These are phyloP conservation scores for Ormyrus labotus DNA, from an alignment of 2,888 invertebrate species.

Conservation along the genomic window DNA sequence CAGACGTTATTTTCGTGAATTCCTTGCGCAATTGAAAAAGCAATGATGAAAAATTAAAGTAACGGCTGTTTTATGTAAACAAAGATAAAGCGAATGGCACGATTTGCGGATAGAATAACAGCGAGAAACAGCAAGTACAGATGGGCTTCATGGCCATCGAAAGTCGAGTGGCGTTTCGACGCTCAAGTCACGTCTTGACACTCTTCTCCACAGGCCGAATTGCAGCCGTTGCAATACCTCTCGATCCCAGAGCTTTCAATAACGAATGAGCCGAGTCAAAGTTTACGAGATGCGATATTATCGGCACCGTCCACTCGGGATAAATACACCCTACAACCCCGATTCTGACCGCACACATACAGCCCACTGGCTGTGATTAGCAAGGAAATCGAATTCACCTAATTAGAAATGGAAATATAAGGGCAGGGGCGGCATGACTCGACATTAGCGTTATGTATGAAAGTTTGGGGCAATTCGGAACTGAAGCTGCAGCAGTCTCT, in stretches of 20 bases:
- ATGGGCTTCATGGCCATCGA: conserved; percentile 17
- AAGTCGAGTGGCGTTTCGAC: conserved; percentile 43
- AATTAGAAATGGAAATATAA: conserved; percentile 34
- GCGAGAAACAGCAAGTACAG: conserved; percentile 22
- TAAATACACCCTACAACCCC: not conserved
- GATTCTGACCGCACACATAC: no score
- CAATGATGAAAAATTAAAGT: not conserved
- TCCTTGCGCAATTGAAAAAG: conserved; percentile 4
- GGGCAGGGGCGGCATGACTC: not conserved
- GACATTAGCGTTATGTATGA: conserved; percentile 22
- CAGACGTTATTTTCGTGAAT: not conserved
- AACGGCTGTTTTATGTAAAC: no score
- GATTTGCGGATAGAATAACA: not conserved
- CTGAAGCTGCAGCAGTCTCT: not conserved
- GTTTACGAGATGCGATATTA: not conserved
- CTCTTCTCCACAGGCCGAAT: conserved; percentile 22
- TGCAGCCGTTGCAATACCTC: conserved; percentile 19
- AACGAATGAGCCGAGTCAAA: conserved; percentile 36
- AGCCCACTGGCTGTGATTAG: conserved; percentile 6
- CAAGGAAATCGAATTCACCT: conserved; percentile 17
- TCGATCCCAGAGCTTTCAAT: conserved; percentile 36
- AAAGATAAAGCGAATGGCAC: not conserved
- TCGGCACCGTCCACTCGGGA: not conserved
- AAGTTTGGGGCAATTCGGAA: conserved; percentile 7
- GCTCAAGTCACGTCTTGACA: conserved; percentile 63